phyloP scores from a whole-genome alignment of 2,888 invertebrate genomes.

The Drosophila acutilabella region DNA sequence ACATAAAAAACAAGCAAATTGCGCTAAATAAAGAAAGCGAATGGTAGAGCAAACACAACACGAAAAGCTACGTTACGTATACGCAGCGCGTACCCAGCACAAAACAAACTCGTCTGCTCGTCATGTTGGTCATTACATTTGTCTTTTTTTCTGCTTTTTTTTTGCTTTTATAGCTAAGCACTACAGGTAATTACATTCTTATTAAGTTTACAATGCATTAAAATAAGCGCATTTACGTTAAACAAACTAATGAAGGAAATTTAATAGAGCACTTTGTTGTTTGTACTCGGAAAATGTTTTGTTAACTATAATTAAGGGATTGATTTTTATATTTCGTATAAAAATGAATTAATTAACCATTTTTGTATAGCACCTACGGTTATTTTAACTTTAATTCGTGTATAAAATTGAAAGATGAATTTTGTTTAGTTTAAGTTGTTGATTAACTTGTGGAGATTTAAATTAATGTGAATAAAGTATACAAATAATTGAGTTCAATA shows the following conservation, averaged over 20 bases:
- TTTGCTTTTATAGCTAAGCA: slow-evolving; percentile 35
- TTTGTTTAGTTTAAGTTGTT: too few species aligned
- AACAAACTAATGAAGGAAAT: slow-evolving; percentile 36
- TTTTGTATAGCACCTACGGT: background rate
- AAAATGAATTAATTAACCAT: background rate
- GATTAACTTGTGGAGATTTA: too few species aligned
- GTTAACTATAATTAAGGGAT: background rate
- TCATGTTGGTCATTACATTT: slow-evolving; percentile 11
- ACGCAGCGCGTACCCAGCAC: slow-evolving; percentile 51
- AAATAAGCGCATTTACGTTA: slow-evolving; percentile 6
- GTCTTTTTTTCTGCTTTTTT: background rate
- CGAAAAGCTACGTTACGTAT: slow-evolving; percentile 46
- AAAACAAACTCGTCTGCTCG: slow-evolving; percentile 1
- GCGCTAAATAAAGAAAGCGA: slow-evolving; percentile 35
- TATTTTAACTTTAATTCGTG: too few species aligned
- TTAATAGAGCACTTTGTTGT: slow-evolving; percentile 16
- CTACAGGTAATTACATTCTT: slow-evolving; percentile 47
- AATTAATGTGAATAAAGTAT: too few species aligned
- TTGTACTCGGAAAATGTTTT: background rate
- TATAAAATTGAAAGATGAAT: too few species aligned
- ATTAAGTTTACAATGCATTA: slow-evolving; percentile 35
- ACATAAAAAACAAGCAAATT: slow-evolving; percentile 52
- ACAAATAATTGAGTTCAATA: too few species aligned
- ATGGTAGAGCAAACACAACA: slow-evolving; percentile 25
- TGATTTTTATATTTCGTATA: background rate